Conservation (phyloP, 2,797 vertebrate genomes). For the Natrix natrix region DNA sequence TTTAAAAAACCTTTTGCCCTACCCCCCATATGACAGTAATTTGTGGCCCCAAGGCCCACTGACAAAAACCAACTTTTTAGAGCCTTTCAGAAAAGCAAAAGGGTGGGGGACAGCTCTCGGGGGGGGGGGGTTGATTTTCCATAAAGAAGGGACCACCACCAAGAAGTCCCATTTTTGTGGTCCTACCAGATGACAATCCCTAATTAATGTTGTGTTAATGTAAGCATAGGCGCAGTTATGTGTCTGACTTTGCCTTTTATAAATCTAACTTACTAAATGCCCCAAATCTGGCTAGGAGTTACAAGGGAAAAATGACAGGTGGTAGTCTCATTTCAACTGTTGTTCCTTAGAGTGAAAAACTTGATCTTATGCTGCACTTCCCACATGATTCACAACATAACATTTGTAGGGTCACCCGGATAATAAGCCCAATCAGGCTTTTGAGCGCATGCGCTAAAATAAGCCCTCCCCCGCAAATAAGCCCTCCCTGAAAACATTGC, state of each 20-base stretch:
- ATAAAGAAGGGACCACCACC: background rate
- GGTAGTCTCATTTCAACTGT: background rate
- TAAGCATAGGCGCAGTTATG: background rate
- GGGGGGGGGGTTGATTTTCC: background rate
- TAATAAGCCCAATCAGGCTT: too few relatives aligned
- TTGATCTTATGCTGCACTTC: background rate
- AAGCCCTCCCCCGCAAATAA: too few relatives aligned
- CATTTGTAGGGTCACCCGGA: background rate
- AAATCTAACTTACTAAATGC: background rate
- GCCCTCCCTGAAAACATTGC: too few relatives aligned
- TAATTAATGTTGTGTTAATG: background rate
- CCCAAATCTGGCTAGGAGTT: background rate
- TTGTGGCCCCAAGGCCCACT: background rate
- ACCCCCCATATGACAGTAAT: background rate
- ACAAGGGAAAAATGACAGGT: background rate
- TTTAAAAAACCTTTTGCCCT: background rate
- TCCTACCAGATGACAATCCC: background rate
- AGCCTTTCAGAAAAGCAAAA: background rate
- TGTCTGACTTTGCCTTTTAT: background rate
- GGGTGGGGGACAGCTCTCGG: background rate
- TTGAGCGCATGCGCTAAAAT: too few relatives aligned
- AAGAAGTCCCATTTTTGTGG: background rate
- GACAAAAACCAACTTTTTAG: background rate
- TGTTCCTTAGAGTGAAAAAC: background rate
- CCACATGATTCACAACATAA: background rate